Base-by-base conservation (phyloP, 2,888 invertebrate genomes). In the Caenorhabditis parvicauda region DNA sequence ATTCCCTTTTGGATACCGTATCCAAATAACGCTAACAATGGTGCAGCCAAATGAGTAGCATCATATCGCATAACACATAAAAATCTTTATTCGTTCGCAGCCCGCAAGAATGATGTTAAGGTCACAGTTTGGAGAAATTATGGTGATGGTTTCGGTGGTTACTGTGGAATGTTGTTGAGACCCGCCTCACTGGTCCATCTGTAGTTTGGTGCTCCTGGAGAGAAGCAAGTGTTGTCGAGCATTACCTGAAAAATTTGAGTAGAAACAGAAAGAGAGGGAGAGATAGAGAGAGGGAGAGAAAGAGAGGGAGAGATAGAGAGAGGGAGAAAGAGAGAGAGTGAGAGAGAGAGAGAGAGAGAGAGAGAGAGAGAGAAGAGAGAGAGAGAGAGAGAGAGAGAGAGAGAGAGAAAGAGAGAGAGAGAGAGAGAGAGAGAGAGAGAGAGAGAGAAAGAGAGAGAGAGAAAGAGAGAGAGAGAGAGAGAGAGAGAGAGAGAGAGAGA, bases 151-250 rank as follows among this genome's bases (percentile, higher is more conserved):
- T n/a, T n/a, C n/a, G n/a, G n/a, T n/a, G n/a, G n/a, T 58, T 54
- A 68, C 32, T 63, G 53, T n/a, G 77, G 77, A 55, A 79, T 75
- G 62, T 77, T 64, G 52, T 76, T 77, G 49, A 80, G 64, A 7
- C 62, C 71, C 14, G 75, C 74, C 27, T 74, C 72, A 12, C 52
- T 50, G 2, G 28, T 51, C 80, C 78, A 81, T 44, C 67, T 57
- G 65, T 80, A 81, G 28, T 63, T 54, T 14, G 81, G 81, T 1
- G 79, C 72, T 7, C 81, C 81, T 5, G 76, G 74, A 3, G 77
- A 75, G 59, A 67, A 76, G 60, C 79, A 80, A 2, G 73, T 74
- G 61, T 76, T 76, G 56, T 77, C 72, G 5, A 43, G 46, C 45
- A 75, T 66, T 1, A 60, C 55, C 24, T 54, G 24, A 22, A 49